Percentiles rank a stretch among this genome's conserved stretches.
phyloP scores from a whole-genome alignment of 1,140 invertebrate genomes.

The Cydia splendana region DNA sequence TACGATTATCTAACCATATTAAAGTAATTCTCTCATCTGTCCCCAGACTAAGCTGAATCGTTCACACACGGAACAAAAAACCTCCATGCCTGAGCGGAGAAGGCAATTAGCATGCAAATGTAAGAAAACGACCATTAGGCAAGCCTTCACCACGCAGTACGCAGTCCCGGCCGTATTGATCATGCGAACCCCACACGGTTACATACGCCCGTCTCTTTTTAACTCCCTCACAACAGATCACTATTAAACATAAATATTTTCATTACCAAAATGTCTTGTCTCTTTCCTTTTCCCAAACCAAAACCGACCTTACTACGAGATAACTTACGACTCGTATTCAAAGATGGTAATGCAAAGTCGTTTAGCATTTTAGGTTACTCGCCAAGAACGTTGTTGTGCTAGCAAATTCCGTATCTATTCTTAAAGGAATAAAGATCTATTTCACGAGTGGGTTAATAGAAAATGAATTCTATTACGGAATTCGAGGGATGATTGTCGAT shows the following conservation, averaged over 20 bases:
- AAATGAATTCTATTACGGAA: conserved; percentile 67
- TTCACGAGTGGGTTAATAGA: conserved; percentile 67
- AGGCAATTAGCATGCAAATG: conserved; percentile 77
- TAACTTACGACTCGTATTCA: not conserved
- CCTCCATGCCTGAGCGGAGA: conserved; percentile 56
- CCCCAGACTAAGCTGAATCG: not conserved
- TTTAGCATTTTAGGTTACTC: conserved; percentile 34
- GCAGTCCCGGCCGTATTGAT: conserved; percentile 65
- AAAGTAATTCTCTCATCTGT: not conserved
- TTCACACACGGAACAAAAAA: conserved; percentile 68
- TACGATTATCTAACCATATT: not conserved
- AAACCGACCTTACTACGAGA: conserved; percentile 19
- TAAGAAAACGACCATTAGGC: conserved; percentile 78
- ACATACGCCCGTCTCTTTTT: conserved; percentile 77
- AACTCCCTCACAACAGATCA: conserved; percentile 74
- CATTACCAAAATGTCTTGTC: conserved; percentile 49
- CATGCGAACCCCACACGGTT: conserved; percentile 72
- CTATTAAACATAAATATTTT: conserved; percentile 75
- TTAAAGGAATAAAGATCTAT: conserved; percentile 79
- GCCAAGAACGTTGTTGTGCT: conserved; percentile 61
- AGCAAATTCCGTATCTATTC: conserved; percentile 73
- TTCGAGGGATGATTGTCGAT: conserved; percentile 62
- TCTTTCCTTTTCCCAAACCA: conserved; percentile 13
- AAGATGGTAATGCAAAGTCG: conserved; percentile 8
- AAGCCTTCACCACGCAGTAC: conserved; percentile 55